Conservation (phyloP, 2,888 invertebrate species). For the Halocaridina rubra region DNA sequence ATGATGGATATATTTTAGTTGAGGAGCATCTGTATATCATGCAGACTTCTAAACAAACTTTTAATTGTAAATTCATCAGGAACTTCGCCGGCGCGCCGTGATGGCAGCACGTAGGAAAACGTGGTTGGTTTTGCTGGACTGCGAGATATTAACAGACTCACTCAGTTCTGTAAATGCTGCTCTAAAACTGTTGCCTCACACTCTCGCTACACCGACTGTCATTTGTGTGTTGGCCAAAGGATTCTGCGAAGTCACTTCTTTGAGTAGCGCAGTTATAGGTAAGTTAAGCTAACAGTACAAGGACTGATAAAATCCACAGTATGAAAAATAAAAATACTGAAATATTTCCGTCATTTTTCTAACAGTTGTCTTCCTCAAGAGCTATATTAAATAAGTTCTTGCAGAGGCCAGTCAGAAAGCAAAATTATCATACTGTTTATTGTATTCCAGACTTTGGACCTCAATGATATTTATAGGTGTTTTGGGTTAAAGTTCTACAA, state of each 20-base stretch:
- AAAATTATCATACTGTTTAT: no score
- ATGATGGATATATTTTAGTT: background rate
- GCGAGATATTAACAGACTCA: background rate
- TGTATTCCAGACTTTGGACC: no score
- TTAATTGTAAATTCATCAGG: constrained; percentile 33
- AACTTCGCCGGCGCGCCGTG: constrained; percentile 43
- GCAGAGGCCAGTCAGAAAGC: no score
- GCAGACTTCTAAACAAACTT: no score
- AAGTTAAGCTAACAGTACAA: no score
- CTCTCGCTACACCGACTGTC: constrained; percentile 28
- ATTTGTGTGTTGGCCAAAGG: constrained; percentile 17
- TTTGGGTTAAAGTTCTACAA: no score
- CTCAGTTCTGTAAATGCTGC: background rate
- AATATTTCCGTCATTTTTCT: no score
- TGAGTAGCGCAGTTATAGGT: constrained; percentile 33
- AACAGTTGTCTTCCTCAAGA: background rate
- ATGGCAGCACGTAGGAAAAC: constrained; percentile 47
- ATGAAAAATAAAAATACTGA: no score
- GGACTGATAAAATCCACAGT: no score
- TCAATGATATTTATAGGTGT: no score
- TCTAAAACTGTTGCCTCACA: constrained; percentile 9
- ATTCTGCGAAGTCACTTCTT: background rate
- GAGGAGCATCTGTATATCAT: no score
- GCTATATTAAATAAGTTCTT: background rate
- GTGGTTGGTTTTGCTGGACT: constrained; percentile 48